phyloP scores from a whole-genome alignment of 64 coral and sea anemone genomes.

The Porites lutea region DNA sequence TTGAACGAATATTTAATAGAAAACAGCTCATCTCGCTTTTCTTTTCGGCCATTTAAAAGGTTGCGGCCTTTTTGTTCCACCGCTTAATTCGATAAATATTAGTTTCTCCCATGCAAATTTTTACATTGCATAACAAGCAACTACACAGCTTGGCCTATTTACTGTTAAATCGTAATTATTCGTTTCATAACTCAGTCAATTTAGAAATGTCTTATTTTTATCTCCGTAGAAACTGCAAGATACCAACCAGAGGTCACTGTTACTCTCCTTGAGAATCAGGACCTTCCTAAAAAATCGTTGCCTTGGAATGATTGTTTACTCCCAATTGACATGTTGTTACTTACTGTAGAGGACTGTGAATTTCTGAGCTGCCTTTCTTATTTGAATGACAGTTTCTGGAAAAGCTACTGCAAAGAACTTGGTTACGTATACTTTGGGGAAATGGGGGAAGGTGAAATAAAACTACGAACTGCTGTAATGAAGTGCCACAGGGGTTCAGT shows the following conservation, averaged over 20 bases:
- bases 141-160: too few relatives aligned
- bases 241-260: constrained; percentile 2
- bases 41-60: too few relatives aligned
- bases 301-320: constrained; percentile 8
- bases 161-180: too few relatives aligned
- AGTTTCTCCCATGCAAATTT: too few relatives aligned
- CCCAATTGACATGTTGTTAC: not conserved
- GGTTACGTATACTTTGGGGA: constrained; percentile 28
- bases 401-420: not conserved
- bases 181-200: too few relatives aligned
- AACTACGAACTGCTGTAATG: not conserved
- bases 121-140: too few relatives aligned
- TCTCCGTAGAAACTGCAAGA: too few relatives aligned
- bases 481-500: not conserved
- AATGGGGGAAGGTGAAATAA: not conserved
- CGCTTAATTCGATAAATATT: too few relatives aligned
- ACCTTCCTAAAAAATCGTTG: not conserved
- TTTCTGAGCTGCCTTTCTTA: not conserved
- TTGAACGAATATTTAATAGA: too few relatives aligned
- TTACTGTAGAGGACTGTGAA: constrained; percentile 22
- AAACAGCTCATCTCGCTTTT: too few relatives aligned
- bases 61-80: too few relatives aligned
- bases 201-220: too few relatives aligned
- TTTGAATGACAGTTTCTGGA: not conserved
- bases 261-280: not conserved